phyloP scores from a whole-genome alignment of 2,888 invertebrate genomes.

The Schrankia costaestrigalis region DNA sequence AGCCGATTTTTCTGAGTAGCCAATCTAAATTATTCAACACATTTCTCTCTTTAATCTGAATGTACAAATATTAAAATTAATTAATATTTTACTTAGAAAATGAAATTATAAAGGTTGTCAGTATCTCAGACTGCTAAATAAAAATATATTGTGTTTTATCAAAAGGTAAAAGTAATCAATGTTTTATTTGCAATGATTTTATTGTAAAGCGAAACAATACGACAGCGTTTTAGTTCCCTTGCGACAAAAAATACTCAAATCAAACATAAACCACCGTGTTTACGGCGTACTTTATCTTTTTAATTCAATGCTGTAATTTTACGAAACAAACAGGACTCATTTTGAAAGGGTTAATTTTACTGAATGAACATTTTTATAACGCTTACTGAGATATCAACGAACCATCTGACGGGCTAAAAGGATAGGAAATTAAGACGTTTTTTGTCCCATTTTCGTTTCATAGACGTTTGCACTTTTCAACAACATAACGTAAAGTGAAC shows the following conservation, averaged over 20 bases:
- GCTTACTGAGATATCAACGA: constrained; percentile 27
- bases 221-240: background rate
- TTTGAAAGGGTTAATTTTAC: constrained; percentile 30
- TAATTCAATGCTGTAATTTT: constrained; percentile 22
- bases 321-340: constrained; percentile 11
- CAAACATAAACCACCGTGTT: constrained; percentile 3
- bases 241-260: constrained; percentile 1
- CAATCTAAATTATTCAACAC: too few relatives aligned
- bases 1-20: too few relatives aligned
- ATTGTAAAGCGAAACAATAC: too few relatives aligned
- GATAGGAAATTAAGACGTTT: constrained; percentile 63
- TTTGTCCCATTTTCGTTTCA: constrained; percentile 60
- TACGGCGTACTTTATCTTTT: constrained; percentile 5
- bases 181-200: too few relatives aligned
- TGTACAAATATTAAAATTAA: too few relatives aligned
- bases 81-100: too few relatives aligned
- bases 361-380: constrained; percentile 23
- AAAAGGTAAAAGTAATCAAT: too few relatives aligned
- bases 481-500: constrained; percentile 51
- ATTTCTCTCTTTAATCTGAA: too few relatives aligned
- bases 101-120: too few relatives aligned
- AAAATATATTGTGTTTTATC: too few relatives aligned
- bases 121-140: too few relatives aligned
- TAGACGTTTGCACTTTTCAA: constrained; percentile 61
- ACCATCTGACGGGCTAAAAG: constrained; percentile 42